Base-by-base conservation (phyloP, 2,797 vertebrate genomes). In the Erpetoichthys calabaricus region DNA sequence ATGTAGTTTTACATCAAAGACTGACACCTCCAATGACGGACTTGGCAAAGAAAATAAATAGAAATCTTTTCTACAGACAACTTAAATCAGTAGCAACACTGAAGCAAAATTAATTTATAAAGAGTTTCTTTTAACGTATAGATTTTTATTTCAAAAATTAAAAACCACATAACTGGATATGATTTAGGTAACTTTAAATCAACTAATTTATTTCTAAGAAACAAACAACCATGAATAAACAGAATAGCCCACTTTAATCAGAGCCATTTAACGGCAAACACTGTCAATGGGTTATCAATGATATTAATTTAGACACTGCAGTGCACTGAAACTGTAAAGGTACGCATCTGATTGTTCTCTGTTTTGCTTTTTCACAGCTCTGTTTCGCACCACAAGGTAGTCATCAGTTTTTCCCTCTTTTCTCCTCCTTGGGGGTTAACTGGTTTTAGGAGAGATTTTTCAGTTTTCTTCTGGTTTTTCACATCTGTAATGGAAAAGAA, bases 241-340 rank as follows among this genome's bases (percentile, higher is more conserved):
- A 62, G 56, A 67, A 65, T 52, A 25, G 78, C 84, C 74, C 74
- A 82, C 78, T 69, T 85, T 77, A 77, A 81, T 87, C 76, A 82
- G 83, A 88, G 80, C 82, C 86, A 88, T 84, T 86, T 84, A 88
- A 91, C 83, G 84, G 84, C 78, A 71, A 84, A 82, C 81, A 79
- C 77, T 75, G 83, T 65, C 67, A 77, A 80, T 86, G 75, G 74
- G 77, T 68, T 58, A 81, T 79, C 76, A 83, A 88, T 74, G 76
- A 78, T 82, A 80, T 78, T 64, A 67, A 70, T 75, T 86, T 70
- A 73, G 83, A 81, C 64, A 68, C 80, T 81, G 74, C 70, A 75
- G 73, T 67, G 69, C 67, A 69, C 82, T 73, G 72, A 73, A 79
- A 79, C 77, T 76, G 77, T 79, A 73, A 72, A 78, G 73, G 71